Evolutionary conservation across 2,888 invertebrate species (phyloP), one percentile per base, ranked within the genome.

Genomic region (Sinodicranocentrus sp.): DNA sequence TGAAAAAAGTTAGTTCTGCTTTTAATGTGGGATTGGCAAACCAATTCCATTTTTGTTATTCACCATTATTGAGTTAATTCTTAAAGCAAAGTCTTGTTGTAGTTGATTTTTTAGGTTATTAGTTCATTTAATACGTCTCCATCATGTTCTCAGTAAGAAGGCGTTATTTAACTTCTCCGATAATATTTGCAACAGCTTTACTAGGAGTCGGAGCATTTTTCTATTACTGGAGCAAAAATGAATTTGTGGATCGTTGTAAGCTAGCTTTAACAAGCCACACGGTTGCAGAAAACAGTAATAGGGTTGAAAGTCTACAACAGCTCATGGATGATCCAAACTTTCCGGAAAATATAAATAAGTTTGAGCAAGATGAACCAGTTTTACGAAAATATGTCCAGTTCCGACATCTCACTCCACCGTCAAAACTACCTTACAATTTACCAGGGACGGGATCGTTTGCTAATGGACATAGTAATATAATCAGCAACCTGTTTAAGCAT

Each of bases 331-430:
- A 39, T 39, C 39, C 5, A 13, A 8, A 76, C 25, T 76, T 65
- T 39, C 39, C 52, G 0, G 26, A n/a, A 5, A 68, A 43, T 23
- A 8, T 77, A 1, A 21, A 77, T 13, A 43, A 6, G 8, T 26
- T 80, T 26, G 57, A 80, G 1, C 80, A 80, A 19, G 43, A 26
- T 6, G 52, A 65, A 48, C 28, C 25, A 0, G 3, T 25, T 5
- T 19, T 84, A n/a, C 21, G 57, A 1, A 39, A 75, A 33, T 84
- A 63, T 23, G 21, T 52, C 8, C 17, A 10, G 1, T 8, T 61
- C 0, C 21, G 70, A 15, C 67, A 84, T n/a, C 44, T 84, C 15
- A 80, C 68, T 1, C 80, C 84, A 1, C 80, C 84, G 0, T 75
- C 84, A 0, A 79, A 68, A 48, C 28, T 52, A 10, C 79, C 84